phyloP scores from a whole-genome alignment of 2,888 invertebrate genomes.

The Folsomia candida region DNA sequence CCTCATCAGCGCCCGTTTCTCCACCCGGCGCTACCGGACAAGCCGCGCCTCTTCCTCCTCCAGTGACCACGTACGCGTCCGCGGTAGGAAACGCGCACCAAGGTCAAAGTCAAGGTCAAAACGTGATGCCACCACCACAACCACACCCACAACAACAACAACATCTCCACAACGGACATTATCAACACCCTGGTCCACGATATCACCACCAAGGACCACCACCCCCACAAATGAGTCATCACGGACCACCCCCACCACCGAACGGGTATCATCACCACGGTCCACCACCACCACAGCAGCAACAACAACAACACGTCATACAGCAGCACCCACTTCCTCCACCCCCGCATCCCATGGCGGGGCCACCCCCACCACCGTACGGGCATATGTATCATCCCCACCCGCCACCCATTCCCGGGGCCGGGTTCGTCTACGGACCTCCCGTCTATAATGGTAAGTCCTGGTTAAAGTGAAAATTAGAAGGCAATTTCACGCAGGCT shows the following conservation, averaged over 20 bases:
- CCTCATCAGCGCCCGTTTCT: constrained; percentile 26
- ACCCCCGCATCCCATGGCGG: constrained; percentile 21
- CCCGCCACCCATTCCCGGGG: constrained; percentile 51
- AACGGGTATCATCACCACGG: constrained; percentile 18
- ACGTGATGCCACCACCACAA: not conserved
- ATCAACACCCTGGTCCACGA: not conserved
- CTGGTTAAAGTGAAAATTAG: not conserved
- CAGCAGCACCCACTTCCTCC: too few relatives aligned
- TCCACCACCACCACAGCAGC: too few relatives aligned
- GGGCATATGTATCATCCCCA: constrained; percentile 52
- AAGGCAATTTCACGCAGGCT: not conserved
- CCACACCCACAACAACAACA: not conserved
- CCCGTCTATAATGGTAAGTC: constrained; percentile 56
- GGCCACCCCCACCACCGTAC: constrained; percentile 17
- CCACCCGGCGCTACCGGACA: constrained; percentile 19
- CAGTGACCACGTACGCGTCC: constrained; percentile 2
- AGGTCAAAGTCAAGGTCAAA: constrained; percentile 12
- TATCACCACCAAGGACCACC: constrained; percentile 10
- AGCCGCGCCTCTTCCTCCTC: not conserved
- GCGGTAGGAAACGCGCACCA: constrained; percentile 10
- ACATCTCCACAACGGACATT: too few relatives aligned
- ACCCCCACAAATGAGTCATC: constrained; percentile 5
- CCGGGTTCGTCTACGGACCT: constrained; percentile 59
- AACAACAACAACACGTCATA: constrained; percentile 22
- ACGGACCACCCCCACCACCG: not conserved